Evolutionary conservation across 2,113 vertebrate genomes (phyloP).

Genomic region (Rattus rattus): DNA sequence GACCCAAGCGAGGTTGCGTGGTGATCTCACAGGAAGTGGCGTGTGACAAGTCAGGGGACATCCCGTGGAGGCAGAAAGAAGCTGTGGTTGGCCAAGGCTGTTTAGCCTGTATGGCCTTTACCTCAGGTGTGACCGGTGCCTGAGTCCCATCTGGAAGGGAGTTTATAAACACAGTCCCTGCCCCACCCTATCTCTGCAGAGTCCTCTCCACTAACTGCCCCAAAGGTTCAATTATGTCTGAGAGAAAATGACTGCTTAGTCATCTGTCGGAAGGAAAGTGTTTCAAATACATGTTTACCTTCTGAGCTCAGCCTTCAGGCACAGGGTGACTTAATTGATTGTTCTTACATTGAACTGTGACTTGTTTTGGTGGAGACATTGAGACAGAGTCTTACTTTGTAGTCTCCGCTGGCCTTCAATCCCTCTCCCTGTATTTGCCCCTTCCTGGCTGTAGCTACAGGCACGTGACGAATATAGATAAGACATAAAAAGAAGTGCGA

Average conservation of each 20-base stretch:
- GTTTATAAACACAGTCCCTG: not conserved
- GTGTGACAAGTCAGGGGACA: not conserved
- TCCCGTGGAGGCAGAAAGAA: not conserved
- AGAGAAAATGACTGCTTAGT: conserved; percentile 62
- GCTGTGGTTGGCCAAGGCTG: not conserved
- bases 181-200: not conserved
- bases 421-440: too few species aligned
- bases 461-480: not conserved
- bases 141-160: not conserved
- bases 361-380: not conserved
- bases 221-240: conserved; percentile 6
- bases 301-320: not conserved
- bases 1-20: not conserved
- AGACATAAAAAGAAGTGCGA: not conserved
- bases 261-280: conserved; percentile 46
- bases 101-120: not conserved
- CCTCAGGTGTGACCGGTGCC: not conserved
- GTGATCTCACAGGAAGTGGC: conserved; percentile 8
- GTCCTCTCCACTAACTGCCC: not conserved
- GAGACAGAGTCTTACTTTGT: not conserved
- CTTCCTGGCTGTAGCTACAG: not conserved
- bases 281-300: not conserved
- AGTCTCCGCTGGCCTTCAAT: not conserved
- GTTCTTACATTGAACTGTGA: not conserved
- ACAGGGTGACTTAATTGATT: not conserved